phyloP scores from a whole-genome alignment of 2,888 invertebrate genomes.

The Conops quadrifasciatus region DNA sequence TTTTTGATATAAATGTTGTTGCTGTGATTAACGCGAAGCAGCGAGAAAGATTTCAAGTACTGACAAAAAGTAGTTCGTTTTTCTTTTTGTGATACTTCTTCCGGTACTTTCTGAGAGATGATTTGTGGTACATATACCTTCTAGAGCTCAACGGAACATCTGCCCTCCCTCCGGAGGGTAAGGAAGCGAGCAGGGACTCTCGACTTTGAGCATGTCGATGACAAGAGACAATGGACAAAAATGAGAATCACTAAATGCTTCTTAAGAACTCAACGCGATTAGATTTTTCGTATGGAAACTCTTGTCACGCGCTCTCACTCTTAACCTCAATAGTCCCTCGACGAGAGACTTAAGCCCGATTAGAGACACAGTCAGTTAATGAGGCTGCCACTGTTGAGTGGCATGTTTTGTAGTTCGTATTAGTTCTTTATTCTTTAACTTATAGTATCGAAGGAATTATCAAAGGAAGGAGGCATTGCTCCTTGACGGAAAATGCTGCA shows the following conservation, averaged over 20 bases:
- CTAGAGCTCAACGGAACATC: no score
- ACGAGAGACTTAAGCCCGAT: not conserved
- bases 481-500: no score
- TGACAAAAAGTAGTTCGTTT: constrained; percentile 15
- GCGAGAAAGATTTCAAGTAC: constrained; percentile 20
- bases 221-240: not conserved
- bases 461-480: no score
- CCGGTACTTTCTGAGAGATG: not conserved
- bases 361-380: not conserved
- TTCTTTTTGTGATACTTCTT: not conserved
- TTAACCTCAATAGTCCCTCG: constrained; percentile 25
- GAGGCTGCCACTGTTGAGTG: not conserved
- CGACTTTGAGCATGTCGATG: not conserved
- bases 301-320: constrained; percentile 25
- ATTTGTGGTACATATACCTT: no score
- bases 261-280: constrained; percentile 24
- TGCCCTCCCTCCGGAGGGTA: no score
- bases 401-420: not conserved
- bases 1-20: constrained; percentile 16
- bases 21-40: constrained; percentile 15
- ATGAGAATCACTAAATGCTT: constrained; percentile 10
- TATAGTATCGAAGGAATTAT: no score
- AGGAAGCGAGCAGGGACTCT: no score
- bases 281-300: constrained; percentile 18
- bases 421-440: not conserved